Evolutionary conservation across 2,888 invertebrate genomes (phyloP), one percentile per base, ranked within the genome.

Genomic region (Dyspetes luteomarginatus): DNA sequence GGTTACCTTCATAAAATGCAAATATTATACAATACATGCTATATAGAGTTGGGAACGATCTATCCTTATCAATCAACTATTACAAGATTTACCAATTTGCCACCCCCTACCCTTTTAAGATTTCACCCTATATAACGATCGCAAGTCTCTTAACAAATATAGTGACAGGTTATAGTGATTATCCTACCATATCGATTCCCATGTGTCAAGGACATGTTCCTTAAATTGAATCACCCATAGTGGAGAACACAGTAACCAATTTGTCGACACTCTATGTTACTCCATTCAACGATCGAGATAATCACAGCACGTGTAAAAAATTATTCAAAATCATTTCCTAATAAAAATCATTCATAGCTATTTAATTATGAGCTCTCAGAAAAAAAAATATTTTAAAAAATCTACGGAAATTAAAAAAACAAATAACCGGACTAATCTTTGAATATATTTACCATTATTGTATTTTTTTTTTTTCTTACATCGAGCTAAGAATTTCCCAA

Each of bases 1-100:
- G n/a, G n/a, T n/a, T n/a, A n/a, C n/a, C n/a, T n/a, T n/a, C n/a
- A n/a, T n/a, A n/a, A n/a, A n/a, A n/a, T n/a, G n/a, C n/a, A n/a
- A n/a, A n/a, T n/a, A n/a, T n/a, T n/a, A n/a, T n/a, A n/a, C n/a
- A n/a, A 15, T 28, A 28, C 1, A 4, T 28, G 56, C 9, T 36
- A 36, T 12, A 12, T 43, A 41, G n/a, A 3, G 28, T 36, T 12
- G 5, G 30, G n/a, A 26, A 50, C 58, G 62, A 73, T 45, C 68
- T 67, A 67, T 55, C 52, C 17, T 36, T 45, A 67, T 26, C 24
- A 24, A 78, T 62, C 19, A 68, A 36, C 28, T n/a, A 4, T 43
- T 15, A 19, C 45, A 12, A 12, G 22, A 28, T 24, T 41, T 9
- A 28, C 19, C 12, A 55, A 64, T 43, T 12, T 64, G 9, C 15